These are phyloP conservation scores for Coremacera marginata DNA, from an alignment of 2,888 invertebrate species.

Conservation along the genomic window DNA sequence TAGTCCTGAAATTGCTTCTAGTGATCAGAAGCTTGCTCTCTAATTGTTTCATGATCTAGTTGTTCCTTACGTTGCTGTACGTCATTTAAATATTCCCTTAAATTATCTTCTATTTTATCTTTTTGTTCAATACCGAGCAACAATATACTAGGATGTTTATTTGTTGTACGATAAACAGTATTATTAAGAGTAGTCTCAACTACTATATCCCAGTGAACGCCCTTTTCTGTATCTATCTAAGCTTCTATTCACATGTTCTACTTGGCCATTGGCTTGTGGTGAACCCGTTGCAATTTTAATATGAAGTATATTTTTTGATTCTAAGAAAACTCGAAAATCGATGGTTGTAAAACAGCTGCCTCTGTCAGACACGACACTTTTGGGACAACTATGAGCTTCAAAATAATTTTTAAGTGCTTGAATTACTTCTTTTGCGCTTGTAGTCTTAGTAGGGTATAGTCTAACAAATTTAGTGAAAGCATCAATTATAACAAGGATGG, in stretches of 20 bases:
- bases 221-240: neutral
- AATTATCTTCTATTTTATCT: neutral
- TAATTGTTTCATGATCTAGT: neutral
- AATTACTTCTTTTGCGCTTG: constrained; percentile 35
- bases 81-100: neutral
- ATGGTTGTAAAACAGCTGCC: constrained; percentile 34
- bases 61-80: neutral
- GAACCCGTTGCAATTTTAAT: constrained; percentile 28
- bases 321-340: constrained; percentile 27
- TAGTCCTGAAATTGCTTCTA: neutral
- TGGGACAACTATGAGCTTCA: constrained; percentile 31
- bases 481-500: constrained; percentile 54
- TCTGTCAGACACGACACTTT: constrained; percentile 32
- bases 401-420: constrained; percentile 8
- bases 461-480: constrained; percentile 47
- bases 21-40: neutral
- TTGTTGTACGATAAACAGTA: too few relatives aligned
- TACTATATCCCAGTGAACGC: too few relatives aligned
- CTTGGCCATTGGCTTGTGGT: constrained; percentile 36
- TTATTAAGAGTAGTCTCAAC: neutral
- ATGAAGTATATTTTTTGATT: neutral
- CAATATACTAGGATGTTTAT: too few relatives aligned
- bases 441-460: constrained; percentile 5
- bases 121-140: neutral
- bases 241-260: constrained; percentile 26